Conservation (phyloP, 2,113 vertebrate genomes). For the Sclerurus mexicanus region DNA sequence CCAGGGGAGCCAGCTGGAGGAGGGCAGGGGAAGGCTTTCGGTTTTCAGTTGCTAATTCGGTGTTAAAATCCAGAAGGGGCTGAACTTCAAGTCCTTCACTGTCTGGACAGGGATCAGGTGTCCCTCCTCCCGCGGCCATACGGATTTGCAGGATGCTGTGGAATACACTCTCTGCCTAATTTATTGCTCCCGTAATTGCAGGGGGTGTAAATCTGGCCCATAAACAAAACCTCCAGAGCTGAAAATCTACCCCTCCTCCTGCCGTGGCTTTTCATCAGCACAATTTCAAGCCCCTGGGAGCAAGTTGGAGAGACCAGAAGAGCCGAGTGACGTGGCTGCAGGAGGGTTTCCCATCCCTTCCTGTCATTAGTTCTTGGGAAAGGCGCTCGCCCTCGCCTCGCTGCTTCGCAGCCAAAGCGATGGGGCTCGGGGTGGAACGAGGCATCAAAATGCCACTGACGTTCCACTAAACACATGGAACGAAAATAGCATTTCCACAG, state of each 20-base stretch:
- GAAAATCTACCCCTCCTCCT: background rate
- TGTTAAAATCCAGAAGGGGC: background rate
- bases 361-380: background rate
- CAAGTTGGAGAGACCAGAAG: background rate
- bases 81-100: background rate
- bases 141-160: background rate
- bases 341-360: background rate
- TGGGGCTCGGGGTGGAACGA: background rate
- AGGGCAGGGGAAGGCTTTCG: background rate
- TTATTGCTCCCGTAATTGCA: background rate
- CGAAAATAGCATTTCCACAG: background rate
- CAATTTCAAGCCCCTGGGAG: background rate
- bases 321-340: background rate
- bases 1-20: background rate
- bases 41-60: background rate
- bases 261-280: background rate
- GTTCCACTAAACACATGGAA: background rate
- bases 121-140: background rate
- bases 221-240: background rate
- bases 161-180: background rate
- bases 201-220: background rate
- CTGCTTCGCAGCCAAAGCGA: background rate
- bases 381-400: accelerated
- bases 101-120: background rate
- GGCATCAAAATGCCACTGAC: background rate